Percentiles rank a stretch among this genome's conserved stretches.
These are phyloP conservation scores for Pedicia rivosa DNA, from an alignment of 2,888 invertebrate genomes.

Conservation along the genomic window DNA sequence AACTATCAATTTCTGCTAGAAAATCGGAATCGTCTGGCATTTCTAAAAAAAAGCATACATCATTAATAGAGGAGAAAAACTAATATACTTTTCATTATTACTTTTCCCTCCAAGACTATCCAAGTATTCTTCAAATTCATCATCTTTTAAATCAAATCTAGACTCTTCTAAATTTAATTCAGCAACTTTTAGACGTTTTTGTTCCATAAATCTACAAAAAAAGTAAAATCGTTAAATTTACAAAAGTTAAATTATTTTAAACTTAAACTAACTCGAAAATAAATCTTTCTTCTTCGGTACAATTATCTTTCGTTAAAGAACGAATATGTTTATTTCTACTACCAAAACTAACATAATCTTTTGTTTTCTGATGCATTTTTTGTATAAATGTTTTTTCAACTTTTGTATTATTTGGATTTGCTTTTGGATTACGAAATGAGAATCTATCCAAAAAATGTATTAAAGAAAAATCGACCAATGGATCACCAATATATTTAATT, in stretches of 20 bases:
- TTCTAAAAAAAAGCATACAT: no score
- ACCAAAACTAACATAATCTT: constrained; percentile 54
- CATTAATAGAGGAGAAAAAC: no score
- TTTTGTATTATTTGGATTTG: constrained; percentile 30
- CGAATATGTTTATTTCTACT: constrained; percentile 54
- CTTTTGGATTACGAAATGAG: constrained; percentile 86
- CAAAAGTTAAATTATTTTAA: constrained; percentile 2
- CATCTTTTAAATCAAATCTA: constrained; percentile 53
- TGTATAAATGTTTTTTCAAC: constrained; percentile 23
- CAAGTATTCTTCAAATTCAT: constrained; percentile 36
- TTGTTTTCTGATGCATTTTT: constrained; percentile 18
- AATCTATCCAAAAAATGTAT: constrained; percentile 89
- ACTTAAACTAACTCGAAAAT: constrained; percentile 35
- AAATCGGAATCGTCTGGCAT: no score
- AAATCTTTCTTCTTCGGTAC: constrained; percentile 85
- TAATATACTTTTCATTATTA: no score
- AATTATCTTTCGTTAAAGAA: constrained; percentile 47
- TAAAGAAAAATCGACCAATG: constrained; percentile 79
- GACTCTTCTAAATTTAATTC: constrained; percentile 35
- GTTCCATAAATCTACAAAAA: constrained; percentile 41
- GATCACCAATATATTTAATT: constrained; percentile 82
- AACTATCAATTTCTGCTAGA: no score
- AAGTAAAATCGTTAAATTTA: constrained; percentile 14
- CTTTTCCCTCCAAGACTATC: constrained; percentile 23
- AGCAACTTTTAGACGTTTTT: constrained; percentile 32